These are phyloP conservation scores for Timema cristinae DNA, from an alignment of 2,888 invertebrate genomes.

Conservation along the genomic window DNA sequence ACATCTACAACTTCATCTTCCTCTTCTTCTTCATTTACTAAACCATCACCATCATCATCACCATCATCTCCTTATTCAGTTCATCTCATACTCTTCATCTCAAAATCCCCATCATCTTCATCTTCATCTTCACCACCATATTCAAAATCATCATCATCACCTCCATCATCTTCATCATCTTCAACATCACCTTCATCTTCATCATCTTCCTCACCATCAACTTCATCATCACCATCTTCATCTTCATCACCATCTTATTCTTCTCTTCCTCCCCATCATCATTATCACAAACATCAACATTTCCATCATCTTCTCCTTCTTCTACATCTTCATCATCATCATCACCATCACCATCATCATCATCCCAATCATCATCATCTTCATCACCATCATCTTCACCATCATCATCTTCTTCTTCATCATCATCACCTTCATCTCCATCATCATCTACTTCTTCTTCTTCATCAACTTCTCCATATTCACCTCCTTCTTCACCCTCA, in stretches of 20 bases:
- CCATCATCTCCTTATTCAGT: not conserved
- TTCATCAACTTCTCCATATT: slow-evolving; percentile 20
- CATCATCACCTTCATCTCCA: slow-evolving; percentile 6
- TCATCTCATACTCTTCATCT: not conserved
- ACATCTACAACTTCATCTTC: slow-evolving; percentile 11
- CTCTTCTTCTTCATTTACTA: not conserved
- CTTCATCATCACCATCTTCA: slow-evolving; percentile 19
- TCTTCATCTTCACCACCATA: not conserved
- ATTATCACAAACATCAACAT: not conserved
- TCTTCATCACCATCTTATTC: slow-evolving; percentile 11
- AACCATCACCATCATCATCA: slow-evolving; percentile 10
- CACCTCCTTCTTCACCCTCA: slow-evolving; percentile 20
- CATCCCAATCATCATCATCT: not conserved
- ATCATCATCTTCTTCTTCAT: not conserved
- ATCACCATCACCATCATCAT: not conserved
- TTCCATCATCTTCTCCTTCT: slow-evolving; percentile 2
- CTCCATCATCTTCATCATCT: not conserved
- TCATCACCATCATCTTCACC: not conserved
- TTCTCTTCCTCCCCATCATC: slow-evolving; percentile 12
- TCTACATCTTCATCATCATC: not conserved
- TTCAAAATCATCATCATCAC: not conserved
- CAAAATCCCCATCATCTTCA: slow-evolving; percentile 8
- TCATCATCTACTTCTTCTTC: slow-evolving; percentile 18
- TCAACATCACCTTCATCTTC: slow-evolving; percentile 9
- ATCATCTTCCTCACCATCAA: slow-evolving; percentile 14